Conservation (phyloP, 1,140 invertebrate species). For the Diprion similis region DNA sequence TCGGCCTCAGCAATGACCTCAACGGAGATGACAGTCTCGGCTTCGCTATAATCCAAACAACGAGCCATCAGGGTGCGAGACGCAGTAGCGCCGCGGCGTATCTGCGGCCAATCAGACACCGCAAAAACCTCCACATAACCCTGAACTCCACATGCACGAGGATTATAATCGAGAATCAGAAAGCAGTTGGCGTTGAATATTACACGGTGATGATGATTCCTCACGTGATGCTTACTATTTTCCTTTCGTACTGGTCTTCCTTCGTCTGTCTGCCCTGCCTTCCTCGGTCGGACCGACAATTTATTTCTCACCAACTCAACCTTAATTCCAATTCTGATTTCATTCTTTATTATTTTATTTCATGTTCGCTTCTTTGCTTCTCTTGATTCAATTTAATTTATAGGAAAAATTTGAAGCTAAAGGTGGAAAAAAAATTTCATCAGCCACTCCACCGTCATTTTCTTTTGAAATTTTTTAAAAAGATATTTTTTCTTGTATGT, state of each 20-base stretch:
- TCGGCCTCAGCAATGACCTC: slow-evolving; percentile 44
- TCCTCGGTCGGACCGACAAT: too few relatives aligned
- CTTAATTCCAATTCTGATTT: too few relatives aligned
- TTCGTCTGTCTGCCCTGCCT: too few relatives aligned
- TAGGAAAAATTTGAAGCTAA: too few relatives aligned
- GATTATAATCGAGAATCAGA: slow-evolving; percentile 64
- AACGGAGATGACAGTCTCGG: slow-evolving; percentile 53
- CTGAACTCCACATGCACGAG: slow-evolving; percentile 73
- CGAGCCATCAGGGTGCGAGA: slow-evolving; percentile 67
- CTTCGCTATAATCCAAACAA: slow-evolving; percentile 63
- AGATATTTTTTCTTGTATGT: too few relatives aligned
- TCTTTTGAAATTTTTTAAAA: too few relatives aligned
- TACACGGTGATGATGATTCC: slow-evolving; percentile 47
- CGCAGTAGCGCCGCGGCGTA: slow-evolving; percentile 74
- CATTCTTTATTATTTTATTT: too few relatives aligned
- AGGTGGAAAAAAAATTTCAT: too few relatives aligned
- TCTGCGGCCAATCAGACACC: slow-evolving; percentile 64
- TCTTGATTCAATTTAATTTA: neutral
- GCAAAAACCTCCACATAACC: slow-evolving; percentile 75
- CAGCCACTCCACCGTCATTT: too few relatives aligned
- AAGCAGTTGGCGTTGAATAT: slow-evolving; percentile 68
- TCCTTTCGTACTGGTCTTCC: neutral
- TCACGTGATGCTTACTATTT: slow-evolving; percentile 22
- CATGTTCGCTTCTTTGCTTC: too few relatives aligned
- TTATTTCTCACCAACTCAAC: too few relatives aligned